Conservation (phyloP, 2,113 vertebrate genomes). For the Phrynocephalus versicolor region DNA sequence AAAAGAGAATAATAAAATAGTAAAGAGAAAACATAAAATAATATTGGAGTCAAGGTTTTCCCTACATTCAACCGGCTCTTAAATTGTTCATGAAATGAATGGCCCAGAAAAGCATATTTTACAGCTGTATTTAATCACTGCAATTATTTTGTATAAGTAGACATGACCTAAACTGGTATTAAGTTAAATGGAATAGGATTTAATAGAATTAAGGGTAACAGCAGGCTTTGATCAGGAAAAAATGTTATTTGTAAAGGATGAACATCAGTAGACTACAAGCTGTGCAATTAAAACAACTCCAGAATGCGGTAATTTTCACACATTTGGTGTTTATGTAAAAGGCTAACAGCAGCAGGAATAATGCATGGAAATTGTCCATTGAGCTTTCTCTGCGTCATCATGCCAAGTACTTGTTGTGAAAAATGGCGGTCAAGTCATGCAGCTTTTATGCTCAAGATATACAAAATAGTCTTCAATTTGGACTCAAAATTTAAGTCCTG, state of each 20-base stretch:
- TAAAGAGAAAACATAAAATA: slow-evolving; percentile 11
- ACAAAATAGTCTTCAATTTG: neutral
- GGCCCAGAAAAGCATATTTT: slow-evolving; percentile 16
- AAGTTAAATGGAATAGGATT: slow-evolving; percentile 52
- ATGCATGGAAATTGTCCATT: neutral
- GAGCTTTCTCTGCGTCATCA: neutral
- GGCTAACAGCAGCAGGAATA: neutral
- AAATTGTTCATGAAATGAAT: slow-evolving; percentile 35
- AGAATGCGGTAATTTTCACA: slow-evolving; percentile 10
- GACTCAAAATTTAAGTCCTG: neutral
- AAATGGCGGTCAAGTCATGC: neutral
- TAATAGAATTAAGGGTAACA: slow-evolving; percentile 49
- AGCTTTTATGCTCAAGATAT: neutral
- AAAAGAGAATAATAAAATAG: neutral
- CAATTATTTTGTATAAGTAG: slow-evolving; percentile 52
- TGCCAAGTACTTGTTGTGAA: neutral
- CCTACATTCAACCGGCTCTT: slow-evolving; percentile 18
- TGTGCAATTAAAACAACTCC: slow-evolving; percentile 24
- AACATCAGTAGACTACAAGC: neutral
- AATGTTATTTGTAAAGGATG: slow-evolving; percentile 15
- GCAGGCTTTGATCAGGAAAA: slow-evolving; percentile 11
- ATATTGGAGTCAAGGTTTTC: slow-evolving; percentile 20
- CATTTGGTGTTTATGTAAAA: neutral
- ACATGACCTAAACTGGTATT: slow-evolving; percentile 45
- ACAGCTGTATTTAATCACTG: slow-evolving; percentile 38